Base-by-base conservation (phyloP, 2,797 vertebrate species). In the Threskiornis aethiopicus region DNA sequence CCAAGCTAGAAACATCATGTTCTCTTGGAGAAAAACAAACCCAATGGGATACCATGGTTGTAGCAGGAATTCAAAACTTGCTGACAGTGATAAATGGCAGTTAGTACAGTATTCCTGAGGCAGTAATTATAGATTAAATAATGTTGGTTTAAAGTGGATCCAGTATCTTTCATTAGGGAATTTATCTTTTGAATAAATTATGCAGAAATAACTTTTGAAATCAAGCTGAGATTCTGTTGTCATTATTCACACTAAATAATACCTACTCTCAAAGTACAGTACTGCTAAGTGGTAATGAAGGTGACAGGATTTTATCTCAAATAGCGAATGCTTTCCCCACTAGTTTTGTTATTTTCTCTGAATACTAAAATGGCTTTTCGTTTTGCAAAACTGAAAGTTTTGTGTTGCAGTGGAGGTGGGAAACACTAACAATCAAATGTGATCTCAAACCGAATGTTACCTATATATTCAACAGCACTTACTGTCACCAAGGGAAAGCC, bases 141-240 rank as follows among this genome's bases (percentile, higher is more conserved):
- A 72, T 93, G 73, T 95, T 96, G 51, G 15, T 88, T 97, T 97
- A 96, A 95, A 96, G 87, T 93, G 86, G 58, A 91, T 96, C 58
- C 77, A 86, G 69, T 84, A 70, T 85, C 58, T 96, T 95, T 81
- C 93, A 79, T 93, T 94, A 88, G 87, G 87, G 93, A 90, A 94
- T 96, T 96, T 92, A n/a, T 96, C 87, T 94, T 94, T 81, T 78
- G 73, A 93, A 91, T 94, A 94, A 95, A 94, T 97, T 94, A 92
- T 66, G 79, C 76, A 90, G 92, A 73, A 96, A 66, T 71, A 94
- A 84, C 87, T 93, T 90, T 33, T 35, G 76, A 97, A 95, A 93
- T 92, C 94, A 93, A 93, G 79, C 87, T 95, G 84, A 95, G 89
- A 76, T 91, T 93, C 79, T 79, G 46, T 94, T 92, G 71, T 79